phyloP scores from a whole-genome alignment of 2,888 invertebrate genomes.

The Tuta absoluta region DNA sequence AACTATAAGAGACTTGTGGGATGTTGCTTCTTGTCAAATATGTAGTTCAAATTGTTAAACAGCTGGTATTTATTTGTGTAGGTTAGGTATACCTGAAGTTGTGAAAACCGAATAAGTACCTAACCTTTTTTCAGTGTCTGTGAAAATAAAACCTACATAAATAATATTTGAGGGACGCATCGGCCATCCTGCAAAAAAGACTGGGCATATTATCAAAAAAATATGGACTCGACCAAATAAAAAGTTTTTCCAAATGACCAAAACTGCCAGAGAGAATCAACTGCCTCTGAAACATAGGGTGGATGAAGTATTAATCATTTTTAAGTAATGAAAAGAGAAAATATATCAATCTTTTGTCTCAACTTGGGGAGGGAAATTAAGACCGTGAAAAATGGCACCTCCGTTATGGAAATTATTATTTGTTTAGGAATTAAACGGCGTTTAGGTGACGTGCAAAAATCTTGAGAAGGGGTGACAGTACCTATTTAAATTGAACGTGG shows the following conservation, averaged over 20 bases:
- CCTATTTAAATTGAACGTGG: background rate
- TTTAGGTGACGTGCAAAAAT: conserved; percentile 25
- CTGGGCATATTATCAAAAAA: background rate
- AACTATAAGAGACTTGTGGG: too few relatives aligned
- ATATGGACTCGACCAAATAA: background rate
- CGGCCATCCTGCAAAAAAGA: background rate
- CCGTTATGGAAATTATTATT: conserved; percentile 74
- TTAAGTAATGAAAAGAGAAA: conserved; percentile 70
- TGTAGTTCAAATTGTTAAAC: too few relatives aligned
- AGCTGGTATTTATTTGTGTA: too few relatives aligned
- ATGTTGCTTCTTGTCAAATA: too few relatives aligned
- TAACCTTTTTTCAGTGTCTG: too few relatives aligned
- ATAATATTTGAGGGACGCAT: too few relatives aligned
- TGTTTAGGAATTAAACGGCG: conserved; percentile 55
- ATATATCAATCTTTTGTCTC: conserved; percentile 78
- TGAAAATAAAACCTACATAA: too few relatives aligned
- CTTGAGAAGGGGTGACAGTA: background rate
- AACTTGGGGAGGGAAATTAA: conserved; percentile 62
- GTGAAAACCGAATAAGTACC: too few relatives aligned
- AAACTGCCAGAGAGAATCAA: conserved; percentile 21
- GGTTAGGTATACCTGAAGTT: too few relatives aligned
- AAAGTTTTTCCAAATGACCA: conserved; percentile 11
- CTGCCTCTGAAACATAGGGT: conserved; percentile 40
- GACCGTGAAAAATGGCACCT: conserved; percentile 63
- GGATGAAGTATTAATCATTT: conserved; percentile 64